Conservation (phyloP, 1,140 invertebrate genomes). For the Amyelois transitella region DNA sequence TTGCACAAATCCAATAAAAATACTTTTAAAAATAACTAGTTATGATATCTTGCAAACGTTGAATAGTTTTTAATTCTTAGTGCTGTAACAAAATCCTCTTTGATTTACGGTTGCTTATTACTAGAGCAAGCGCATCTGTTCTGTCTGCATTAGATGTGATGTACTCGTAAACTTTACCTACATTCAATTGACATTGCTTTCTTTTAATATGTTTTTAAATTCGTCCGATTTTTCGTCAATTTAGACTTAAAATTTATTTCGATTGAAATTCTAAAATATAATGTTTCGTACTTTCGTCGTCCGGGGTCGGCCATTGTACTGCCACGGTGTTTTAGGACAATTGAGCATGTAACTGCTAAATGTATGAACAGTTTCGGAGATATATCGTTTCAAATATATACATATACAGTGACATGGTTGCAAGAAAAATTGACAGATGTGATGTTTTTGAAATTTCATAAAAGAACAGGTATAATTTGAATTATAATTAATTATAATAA, state of each 20-base stretch:
- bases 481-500: too few species aligned
- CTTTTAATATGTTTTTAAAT: neutral
- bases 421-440: neutral
- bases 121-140: neutral
- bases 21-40: neutral
- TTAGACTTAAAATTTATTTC: neutral
- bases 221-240: neutral
- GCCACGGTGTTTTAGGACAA: conserved; percentile 10
- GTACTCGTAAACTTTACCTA: too few species aligned
- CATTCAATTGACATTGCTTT: neutral
- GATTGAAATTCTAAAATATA: neutral
- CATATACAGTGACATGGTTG: neutral
- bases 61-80: neutral
- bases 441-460: neutral
- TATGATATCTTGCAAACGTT: neutral
- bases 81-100: neutral
- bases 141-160: too few species aligned
- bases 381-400: neutral
- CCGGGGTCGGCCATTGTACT: conserved; percentile 10
- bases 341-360: neutral
- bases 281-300: too few species aligned
- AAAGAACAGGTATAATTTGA: too few species aligned
- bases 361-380: neutral
- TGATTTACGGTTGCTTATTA: neutral
- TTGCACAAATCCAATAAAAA: too few species aligned